Conservation (phyloP, 2,888 invertebrate species). For the Sminthurides aquaticus region DNA sequence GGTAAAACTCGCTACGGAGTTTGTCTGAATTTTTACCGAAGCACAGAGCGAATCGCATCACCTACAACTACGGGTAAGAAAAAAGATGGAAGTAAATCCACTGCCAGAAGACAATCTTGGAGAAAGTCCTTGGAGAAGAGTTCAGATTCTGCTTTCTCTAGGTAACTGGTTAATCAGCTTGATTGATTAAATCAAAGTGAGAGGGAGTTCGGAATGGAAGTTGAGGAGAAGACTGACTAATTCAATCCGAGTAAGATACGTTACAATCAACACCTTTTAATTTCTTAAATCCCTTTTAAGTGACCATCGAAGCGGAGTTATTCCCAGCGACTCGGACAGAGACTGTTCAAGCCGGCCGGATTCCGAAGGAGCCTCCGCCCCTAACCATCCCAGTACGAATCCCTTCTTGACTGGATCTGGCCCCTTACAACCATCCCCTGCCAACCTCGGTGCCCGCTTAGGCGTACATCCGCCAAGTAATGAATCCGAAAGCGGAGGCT, state of each 20-base stretch:
- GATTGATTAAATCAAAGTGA: conserved; percentile 7
- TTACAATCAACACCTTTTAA: not conserved
- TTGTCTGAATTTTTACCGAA: conserved; percentile 96
- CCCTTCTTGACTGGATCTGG: conserved; percentile 32
- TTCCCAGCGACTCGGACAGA: conserved; percentile 81
- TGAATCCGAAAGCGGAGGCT: conserved; percentile 82
- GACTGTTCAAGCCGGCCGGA: conserved; percentile 68
- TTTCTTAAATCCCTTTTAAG: conserved; percentile 48
- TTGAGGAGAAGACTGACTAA: not conserved
- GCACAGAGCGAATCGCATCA: conserved; percentile 62
- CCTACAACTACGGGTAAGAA: too few relatives aligned
- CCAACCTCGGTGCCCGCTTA: conserved; percentile 53
- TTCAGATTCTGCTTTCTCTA: conserved; percentile 86
- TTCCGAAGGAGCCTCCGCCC: conserved; percentile 51
- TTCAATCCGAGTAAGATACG: not conserved
- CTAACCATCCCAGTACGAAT: conserved; percentile 44
- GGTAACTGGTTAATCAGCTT: conserved; percentile 54
- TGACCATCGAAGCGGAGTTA: conserved; percentile 86
- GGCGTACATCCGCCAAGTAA: conserved; percentile 60
- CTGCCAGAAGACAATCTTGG: conserved; percentile 77
- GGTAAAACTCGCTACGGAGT: conserved; percentile 88
- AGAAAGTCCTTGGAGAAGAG: conserved; percentile 85
- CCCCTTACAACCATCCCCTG: conserved; percentile 3
- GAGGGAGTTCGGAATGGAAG: not conserved
- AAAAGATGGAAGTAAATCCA: conserved; percentile 48